phyloP scores from a whole-genome alignment of 53 echinoderm and acorn worm species.

The Paracentrotus lividus region DNA sequence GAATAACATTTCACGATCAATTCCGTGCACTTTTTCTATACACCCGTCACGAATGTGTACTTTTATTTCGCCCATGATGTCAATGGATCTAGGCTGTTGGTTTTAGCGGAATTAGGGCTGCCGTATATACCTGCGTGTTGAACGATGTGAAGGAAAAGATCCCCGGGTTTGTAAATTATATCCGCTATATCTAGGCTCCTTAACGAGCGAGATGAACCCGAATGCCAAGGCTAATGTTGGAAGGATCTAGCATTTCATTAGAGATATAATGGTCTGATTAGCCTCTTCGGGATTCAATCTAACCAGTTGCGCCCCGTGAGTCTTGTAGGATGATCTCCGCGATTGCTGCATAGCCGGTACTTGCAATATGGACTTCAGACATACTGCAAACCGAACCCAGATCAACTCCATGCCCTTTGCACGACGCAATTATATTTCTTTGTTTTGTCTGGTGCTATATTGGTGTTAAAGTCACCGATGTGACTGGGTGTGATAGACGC shows the following conservation, averaged over 20 bases:
- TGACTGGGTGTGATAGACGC: neutral
- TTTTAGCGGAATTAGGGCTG: conserved; percentile 26
- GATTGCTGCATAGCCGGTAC: neutral
- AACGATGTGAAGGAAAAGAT: neutral
- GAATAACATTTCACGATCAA: neutral
- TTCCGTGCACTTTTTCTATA: neutral
- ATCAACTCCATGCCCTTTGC: no score
- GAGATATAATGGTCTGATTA: conserved; percentile 8
- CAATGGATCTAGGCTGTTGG: neutral
- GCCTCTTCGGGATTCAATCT: neutral
- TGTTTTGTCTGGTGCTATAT: no score
- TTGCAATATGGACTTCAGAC: no score
- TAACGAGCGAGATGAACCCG: conserved; percentile 46
- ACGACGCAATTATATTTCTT: no score
- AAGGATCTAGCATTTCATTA: conserved; percentile 55
- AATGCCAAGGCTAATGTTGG: conserved; percentile 46
- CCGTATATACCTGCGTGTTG: neutral
- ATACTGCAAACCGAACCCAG: no score
- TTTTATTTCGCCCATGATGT: neutral
- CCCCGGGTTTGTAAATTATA: neutral
- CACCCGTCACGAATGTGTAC: conserved; percentile 12
- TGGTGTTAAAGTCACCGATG: no score
- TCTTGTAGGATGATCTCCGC: neutral
- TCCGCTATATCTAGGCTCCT: conserved; percentile 6
- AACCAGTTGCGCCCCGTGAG: conserved; percentile 29